Conservation (phyloP, 2,113 vertebrate genomes). For the Shinisaurus crocodilurus region DNA sequence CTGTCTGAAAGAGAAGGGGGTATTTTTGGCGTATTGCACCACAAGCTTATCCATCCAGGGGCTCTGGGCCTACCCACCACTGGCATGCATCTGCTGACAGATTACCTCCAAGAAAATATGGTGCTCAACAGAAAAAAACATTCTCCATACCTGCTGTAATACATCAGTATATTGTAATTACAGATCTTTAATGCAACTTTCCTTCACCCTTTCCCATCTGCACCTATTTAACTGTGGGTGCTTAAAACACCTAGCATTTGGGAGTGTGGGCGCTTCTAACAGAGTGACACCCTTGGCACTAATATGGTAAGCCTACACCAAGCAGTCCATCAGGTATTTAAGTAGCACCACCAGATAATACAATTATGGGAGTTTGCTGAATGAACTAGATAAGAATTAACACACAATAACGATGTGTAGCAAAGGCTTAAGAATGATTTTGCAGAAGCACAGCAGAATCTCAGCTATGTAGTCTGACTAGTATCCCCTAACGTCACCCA, state of each 20-base stretch:
- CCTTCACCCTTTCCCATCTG: background rate
- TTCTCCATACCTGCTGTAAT: background rate
- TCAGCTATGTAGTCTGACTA: background rate
- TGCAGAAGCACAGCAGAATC: background rate
- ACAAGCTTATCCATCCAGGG: slow-evolving; percentile 99
- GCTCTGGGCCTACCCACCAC: background rate
- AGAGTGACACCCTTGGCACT: background rate
- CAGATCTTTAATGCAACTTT: background rate
- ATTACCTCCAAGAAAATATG: background rate
- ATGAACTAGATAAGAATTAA: background rate
- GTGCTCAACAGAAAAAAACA: background rate
- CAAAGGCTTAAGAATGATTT: background rate
- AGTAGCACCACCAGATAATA: background rate
- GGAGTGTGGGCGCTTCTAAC: background rate
- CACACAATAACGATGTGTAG: background rate
- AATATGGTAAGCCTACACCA: background rate
- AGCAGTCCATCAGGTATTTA: background rate
- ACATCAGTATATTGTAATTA: background rate
- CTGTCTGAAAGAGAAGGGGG: no score
- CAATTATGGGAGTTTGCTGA: background rate
- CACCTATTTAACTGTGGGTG: no score
- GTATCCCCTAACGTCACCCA: background rate
- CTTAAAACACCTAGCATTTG: background rate
- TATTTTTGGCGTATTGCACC: slow-evolving; percentile 92
- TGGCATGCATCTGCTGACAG: background rate